Evolutionary conservation across 1,140 invertebrate genomes (phyloP), one percentile per base, ranked within the genome.

Genomic region (Penaeus vannamei): DNA sequence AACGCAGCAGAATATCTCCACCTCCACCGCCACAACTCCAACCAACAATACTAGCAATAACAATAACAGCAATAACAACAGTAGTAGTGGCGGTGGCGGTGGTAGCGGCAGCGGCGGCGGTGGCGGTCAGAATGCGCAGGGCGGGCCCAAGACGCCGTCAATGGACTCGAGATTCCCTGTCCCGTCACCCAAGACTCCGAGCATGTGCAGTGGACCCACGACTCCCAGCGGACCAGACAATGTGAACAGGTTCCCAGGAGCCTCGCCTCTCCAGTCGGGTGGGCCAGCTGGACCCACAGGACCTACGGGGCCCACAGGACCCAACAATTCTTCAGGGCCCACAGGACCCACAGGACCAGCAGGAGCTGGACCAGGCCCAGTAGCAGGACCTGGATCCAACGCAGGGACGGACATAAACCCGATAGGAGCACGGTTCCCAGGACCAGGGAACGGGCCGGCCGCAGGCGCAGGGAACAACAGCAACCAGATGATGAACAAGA

Each of bases 141-240:
- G 87, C 82, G 87, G 91, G 32, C 90, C 89, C 61, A 90, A 90
- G 82, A 89, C 85, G 29, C 91, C 91, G 10, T 91, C 91, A 61
- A 83, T 90, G 90, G 88, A 90, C 72, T 83, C 86, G 61, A 89
- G 81, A 94, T 95, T 22, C 96, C 97, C 92, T 97, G 97, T 93
- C 95, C 97, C 89, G 96, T 97, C 69, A 93, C 97, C 59, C 97
- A 97, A 94, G 96, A 97, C 10, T 96, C 97, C 93, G 94, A 95
- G 91, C 94, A 95, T 90, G 95, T 95, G 84, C 95, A 95, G 91
- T 94, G 94, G 92, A 93, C 94, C 80, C 93, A 91, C 86, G 86
- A 92, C 84, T 77, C 91, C 82, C 53, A 90, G 87, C 64, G 90
- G 87, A 36, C 86, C 83, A 90, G 91, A 85, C 91, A 92, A 90